A percentile compares a stretch with the other conserved stretches of the same genome.
Evolutionary conservation across 2,888 invertebrate species (phyloP).

Genomic region (Anthophora plumipes): DNA sequence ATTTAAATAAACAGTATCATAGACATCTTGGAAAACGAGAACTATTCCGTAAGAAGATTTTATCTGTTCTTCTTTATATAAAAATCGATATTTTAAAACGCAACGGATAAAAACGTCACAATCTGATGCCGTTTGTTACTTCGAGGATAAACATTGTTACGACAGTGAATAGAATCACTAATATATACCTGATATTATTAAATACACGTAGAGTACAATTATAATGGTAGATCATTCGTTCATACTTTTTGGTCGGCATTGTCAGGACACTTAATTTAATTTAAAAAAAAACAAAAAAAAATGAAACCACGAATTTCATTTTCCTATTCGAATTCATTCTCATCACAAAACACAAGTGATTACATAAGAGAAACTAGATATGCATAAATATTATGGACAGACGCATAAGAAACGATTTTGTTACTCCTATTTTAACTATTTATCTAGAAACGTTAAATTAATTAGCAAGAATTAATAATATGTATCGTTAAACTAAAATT

Average conservation of each 20-base stretch:
- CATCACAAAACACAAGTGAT: background rate
- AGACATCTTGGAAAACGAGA: constrained; percentile 13
- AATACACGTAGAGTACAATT: constrained; percentile 27
- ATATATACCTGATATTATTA: constrained; percentile 16
- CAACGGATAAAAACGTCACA: background rate
- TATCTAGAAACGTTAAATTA: too few relatives aligned
- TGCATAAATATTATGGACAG: background rate
- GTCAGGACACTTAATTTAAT: too few relatives aligned
- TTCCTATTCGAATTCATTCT: constrained; percentile 40
- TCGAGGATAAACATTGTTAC: constrained; percentile 12
- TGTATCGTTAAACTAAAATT: background rate
- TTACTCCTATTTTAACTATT: background rate
- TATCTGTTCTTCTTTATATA: constrained; percentile 6
- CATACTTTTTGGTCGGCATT: constrained; percentile 32
- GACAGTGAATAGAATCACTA: constrained; percentile 10
- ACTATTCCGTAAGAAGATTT: constrained; percentile 6
- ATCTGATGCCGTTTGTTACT: constrained; percentile 32
- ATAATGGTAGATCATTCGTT: constrained; percentile 55
- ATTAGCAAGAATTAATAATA: background rate
- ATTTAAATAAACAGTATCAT: background rate
- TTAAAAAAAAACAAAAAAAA: too few relatives aligned
- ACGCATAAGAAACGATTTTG: background rate
- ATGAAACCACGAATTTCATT: constrained; percentile 23
- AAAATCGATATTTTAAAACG: constrained; percentile 18
- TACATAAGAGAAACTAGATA: background rate